Evolutionary conservation across 92 coral and sea anemone genomes (phyloP), one percentile per base, ranked within the genome.

Genomic region (Palythoa grandis): DNA sequence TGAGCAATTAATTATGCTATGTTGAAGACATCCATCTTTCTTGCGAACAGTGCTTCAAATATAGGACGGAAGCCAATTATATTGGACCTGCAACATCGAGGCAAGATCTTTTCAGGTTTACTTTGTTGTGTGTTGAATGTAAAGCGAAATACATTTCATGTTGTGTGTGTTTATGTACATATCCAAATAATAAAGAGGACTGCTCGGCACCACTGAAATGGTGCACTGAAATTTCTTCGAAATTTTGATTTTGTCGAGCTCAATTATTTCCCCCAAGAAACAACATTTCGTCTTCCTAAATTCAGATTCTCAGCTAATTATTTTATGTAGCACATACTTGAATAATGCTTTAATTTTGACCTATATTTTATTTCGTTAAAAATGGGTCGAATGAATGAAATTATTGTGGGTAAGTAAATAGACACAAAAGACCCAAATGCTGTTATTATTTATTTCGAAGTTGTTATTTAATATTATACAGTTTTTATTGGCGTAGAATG

Each of bases 1-100:
- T 16, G 67, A 60, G 67, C 70, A 11, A 19, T 24, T 11, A 68
- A 68, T 23, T 23, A 25, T 68, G 40, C 40, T 25, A 23, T 24
- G 14, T 68, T 68, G 39, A 7, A 68, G 43, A 68, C 73, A 68
- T 68, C 73, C 23, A 5, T 52, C 61, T 68, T 68, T 68, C 11
- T 20, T 11, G 73, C 29, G 71, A 61, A 61, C 68, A 61, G 12
- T 61, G n/a, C 71, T 66, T 66, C 71, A 66, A 66, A 66, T 66
- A 24, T 25, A 66, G 29, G 71, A 66, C 71, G 3, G 71, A 66
- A 25, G 12, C 71, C n/a, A n/a, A 15, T 66, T 3, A 66, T 66
- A 15, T 66, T 66, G 71, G 71, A 15, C 37, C 29, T 14, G 71
- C 2, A 66, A n/a, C 37, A 66, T 66, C 29, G 19, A 66, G 25